Evolutionary conservation across 2,113 vertebrate species (phyloP), one percentile per base, ranked within the genome.

Genomic region (Leiothrix lutea): DNA sequence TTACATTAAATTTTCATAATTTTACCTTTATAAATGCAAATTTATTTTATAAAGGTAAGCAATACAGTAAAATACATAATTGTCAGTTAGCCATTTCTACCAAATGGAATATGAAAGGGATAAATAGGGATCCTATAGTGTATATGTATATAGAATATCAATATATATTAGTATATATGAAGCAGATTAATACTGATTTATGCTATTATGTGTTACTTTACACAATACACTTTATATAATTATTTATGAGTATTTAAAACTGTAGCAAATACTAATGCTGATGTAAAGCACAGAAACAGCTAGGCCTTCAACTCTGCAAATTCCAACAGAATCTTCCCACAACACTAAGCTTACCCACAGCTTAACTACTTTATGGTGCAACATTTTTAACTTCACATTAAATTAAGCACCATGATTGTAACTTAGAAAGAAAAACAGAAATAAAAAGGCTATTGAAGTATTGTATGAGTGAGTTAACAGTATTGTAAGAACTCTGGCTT

Each of bases 341-440:
- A 90, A 45, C 44, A 60, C 25, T 35, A 71, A 64, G 31, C 24
- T 90, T 54, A 92, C 35, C 33, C 57, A 79, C 53, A 71, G 33
- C 12, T 53, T 70, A 82, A 82, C 14, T 83, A 54, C 73, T 94
- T 86, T 58, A 84, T 20, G 33, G 51, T 51, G 44, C 38, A 78
- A 57, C 26, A 44, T 75, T 91, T 79, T 81, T 67, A 81, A 86
- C 33, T 84, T 88, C 64, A 70, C 12, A 47, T 80, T 72, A 75
- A 88, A 58, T 80, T 70, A 70, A 71, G 56, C 26, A 78, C 28
- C n/a, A 22, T 28, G 19, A 79, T n/a, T 66, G 40, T 71, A 91
- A 89, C 28, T 67, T 23, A 67, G 56, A 80, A 94, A 74, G 38
- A 42, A 91, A 95, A 91, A 92, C 33, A 78, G 72, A 94, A 92